Evolutionary conservation across 2,888 invertebrate species (phyloP).

Genomic region (Drosophila kanekoi): DNA sequence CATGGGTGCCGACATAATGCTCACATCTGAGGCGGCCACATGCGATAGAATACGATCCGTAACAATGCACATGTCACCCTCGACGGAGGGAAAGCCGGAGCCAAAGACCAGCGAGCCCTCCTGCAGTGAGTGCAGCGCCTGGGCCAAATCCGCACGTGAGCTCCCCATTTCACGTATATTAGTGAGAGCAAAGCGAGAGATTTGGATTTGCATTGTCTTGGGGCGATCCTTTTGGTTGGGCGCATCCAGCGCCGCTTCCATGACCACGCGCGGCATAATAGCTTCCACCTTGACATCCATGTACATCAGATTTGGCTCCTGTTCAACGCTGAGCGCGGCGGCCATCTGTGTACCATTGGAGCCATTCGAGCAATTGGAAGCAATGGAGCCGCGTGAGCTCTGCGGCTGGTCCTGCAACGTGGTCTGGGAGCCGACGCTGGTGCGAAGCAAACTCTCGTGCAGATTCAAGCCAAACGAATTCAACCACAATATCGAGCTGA

Average conservation of each 20-base stretch:
- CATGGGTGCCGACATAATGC: constrained; percentile 56
- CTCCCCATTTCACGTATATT: constrained; percentile 87
- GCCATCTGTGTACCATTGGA: constrained; percentile 75
- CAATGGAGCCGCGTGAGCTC: constrained; percentile 58
- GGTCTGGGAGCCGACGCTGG: constrained; percentile 83
- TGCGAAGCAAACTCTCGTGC: constrained; percentile 89
- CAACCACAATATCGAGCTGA: constrained; percentile 95
- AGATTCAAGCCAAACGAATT: constrained; percentile 96
- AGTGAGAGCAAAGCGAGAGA: constrained; percentile 87
- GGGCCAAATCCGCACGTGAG: constrained; percentile 92
- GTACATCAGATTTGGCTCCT: constrained; percentile 86
- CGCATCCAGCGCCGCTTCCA: constrained; percentile 91
- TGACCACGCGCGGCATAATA: constrained; percentile 92
- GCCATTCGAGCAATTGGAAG: constrained; percentile 62
- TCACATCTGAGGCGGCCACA: constrained; percentile 86
- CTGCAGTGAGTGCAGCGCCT: constrained; percentile 91
- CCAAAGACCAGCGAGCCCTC: constrained; percentile 91
- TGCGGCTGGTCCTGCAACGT: constrained; percentile 48
- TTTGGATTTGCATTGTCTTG: constrained; percentile 90
- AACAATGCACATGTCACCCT: constrained; percentile 90
- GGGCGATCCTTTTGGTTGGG: constrained; percentile 94
- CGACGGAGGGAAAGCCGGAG: constrained; percentile 91
- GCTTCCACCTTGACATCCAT: constrained; percentile 96
- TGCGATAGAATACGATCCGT: constrained; percentile 93
- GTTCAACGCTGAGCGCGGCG: constrained; percentile 50